Conservation (phyloP, 2,888 invertebrate genomes). For the Agriopis aurantiaria region DNA sequence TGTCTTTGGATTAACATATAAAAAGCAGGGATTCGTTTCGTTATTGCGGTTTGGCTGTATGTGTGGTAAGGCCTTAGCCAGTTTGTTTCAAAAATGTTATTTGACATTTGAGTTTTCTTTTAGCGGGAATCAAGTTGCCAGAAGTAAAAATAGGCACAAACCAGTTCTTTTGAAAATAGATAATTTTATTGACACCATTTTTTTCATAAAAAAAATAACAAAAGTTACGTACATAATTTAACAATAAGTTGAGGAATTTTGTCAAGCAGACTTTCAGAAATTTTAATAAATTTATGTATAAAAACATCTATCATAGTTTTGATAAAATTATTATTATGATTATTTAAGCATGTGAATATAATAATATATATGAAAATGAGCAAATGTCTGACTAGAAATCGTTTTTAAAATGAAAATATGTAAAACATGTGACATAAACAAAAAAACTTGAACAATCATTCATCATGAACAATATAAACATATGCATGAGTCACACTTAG, state of each 20-base stretch:
- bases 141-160: neutral
- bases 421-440: neutral
- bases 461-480: neutral
- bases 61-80: slow-evolving; percentile 13
- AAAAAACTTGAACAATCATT: neutral
- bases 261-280: slow-evolving; percentile 13
- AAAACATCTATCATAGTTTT: no score
- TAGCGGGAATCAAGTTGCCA: slow-evolving; percentile 16
- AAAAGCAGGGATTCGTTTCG: slow-evolving; percentile 29
- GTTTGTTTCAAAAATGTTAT: slow-evolving; percentile 11
- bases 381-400: slow-evolving; percentile 38
- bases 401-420: neutral
- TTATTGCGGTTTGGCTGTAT: slow-evolving; percentile 29
- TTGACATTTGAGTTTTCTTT: slow-evolving; percentile 6
- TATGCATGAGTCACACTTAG: neutral
- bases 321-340: neutral
- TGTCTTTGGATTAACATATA: neutral
- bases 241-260: slow-evolving; percentile 5
- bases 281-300: neutral
- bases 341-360: neutral
- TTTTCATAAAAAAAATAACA: slow-evolving; percentile 48
- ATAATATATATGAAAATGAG: slow-evolving; percentile 8
- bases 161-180: slow-evolving; percentile 1
- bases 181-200: slow-evolving; percentile 38
- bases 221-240: slow-evolving; percentile 8